Evolutionary conservation across 2,113 vertebrate species (phyloP), one percentile per base, ranked within the genome.

Genomic region (Phodopus roborovskii): DNA sequence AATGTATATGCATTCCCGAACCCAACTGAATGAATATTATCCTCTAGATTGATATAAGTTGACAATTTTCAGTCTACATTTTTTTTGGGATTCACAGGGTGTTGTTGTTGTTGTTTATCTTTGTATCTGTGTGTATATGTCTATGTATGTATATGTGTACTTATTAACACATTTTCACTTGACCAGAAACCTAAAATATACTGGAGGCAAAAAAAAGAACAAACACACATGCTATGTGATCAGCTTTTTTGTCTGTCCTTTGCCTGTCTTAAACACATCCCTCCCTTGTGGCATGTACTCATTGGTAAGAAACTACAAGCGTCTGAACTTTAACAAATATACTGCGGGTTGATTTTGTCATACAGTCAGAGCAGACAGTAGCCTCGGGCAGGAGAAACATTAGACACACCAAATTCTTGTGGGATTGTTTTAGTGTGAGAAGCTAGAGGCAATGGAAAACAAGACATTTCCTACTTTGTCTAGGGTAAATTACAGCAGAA

Each of bases 381-480:
- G 91, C 94, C 88, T 75, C 3, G 24, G 95, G 94, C 96, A 97
- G 90, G 96, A 95, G 45, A 92, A 97, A 83, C 70, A 91, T 71
- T 86, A 88, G 28, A 86, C 62, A 20, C 26, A 78, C 60, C 71
- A 97, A 94, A 96, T 92, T 96, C 92, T 97, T 98, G 56, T 96
- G 94, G 78, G 94, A 81, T 85, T 93, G n/a, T 77, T 97, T 92
- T 30, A 97, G 36, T 95, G 30, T 96, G 48, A 98, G n/a, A 94
- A 91, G 66, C 87, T 88, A 75, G 36, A 97, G 79, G 53, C 70
- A 92, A 87, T 19, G 5, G 96, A 90, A 97, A 82, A 73, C 10
- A 93, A 74, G 60, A n/a, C 26, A 62, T 95, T 96, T 97, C 26
- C 78, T 93, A 91, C 33, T 94, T 98, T 97, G 86, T 96, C 91